A percentile compares a stretch with the other conserved stretches of the same genome.
phyloP scores from a whole-genome alignment of 2,888 invertebrate genomes.

The Diadegma fenestrale region DNA sequence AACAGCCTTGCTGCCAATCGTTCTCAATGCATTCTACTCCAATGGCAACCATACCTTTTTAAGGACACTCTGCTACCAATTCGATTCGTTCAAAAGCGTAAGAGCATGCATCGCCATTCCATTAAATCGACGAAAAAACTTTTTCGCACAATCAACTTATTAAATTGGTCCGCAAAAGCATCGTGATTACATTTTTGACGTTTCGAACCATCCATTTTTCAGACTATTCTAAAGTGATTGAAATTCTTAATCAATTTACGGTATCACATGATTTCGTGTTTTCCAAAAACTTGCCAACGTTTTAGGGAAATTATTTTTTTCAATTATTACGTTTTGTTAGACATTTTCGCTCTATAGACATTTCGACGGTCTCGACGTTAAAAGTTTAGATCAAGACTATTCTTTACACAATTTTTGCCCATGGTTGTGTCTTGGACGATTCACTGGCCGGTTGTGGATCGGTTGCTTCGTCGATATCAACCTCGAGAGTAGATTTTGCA shows the following conservation, averaged over 20 bases:
- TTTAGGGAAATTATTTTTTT: too few relatives aligned
- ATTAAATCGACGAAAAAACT: background rate
- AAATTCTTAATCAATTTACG: too few relatives aligned
- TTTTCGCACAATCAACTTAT: background rate
- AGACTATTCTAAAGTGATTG: background rate
- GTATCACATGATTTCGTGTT: too few relatives aligned
- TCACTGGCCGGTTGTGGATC: background rate
- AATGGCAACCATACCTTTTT: background rate
- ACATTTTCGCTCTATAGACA: too few relatives aligned
- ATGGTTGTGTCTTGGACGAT: too few relatives aligned
- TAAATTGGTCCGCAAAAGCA: background rate
- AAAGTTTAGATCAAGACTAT: too few relatives aligned
- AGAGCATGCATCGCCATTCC: background rate
- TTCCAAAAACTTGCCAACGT: too few relatives aligned
- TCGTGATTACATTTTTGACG: background rate
- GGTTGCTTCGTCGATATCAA: slow-evolving; percentile 4
- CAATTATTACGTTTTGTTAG: too few relatives aligned
- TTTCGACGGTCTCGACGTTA: too few relatives aligned
- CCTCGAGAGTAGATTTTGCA: background rate
- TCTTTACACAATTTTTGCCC: background rate
- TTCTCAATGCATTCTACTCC: background rate
- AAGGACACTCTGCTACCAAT: background rate
- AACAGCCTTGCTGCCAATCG: background rate
- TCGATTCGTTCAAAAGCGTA: background rate
- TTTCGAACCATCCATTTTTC: background rate